Evolutionary conservation across 2,888 invertebrate species (phyloP).

Genomic region (Leucoptera coffeella): DNA sequence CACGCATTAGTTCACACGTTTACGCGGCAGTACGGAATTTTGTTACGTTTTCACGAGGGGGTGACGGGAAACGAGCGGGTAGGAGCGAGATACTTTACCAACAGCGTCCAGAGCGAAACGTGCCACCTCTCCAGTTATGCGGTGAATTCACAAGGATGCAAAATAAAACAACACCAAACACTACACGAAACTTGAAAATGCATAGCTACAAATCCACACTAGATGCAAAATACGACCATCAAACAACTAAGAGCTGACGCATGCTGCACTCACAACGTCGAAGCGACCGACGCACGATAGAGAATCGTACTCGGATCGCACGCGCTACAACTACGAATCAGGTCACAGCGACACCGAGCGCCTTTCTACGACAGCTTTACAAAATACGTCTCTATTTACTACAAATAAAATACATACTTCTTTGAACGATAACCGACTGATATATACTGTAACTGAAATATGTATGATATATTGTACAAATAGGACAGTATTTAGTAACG

Average conservation of each 20-base stretch:
- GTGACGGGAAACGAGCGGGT: conserved; percentile 35
- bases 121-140: conserved; percentile 53
- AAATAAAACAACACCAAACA: conserved; percentile 41
- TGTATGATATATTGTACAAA: too few species aligned
- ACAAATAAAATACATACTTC: conserved; percentile 20
- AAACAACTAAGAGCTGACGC: conserved; percentile 46
- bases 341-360: too few species aligned
- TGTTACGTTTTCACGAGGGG: conserved; percentile 7
- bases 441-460: too few species aligned
- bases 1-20: conserved; percentile 35
- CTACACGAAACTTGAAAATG: conserved; percentile 37
- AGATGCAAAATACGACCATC: conserved; percentile 36
- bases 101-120: conserved; percentile 35
- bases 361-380: too few species aligned
- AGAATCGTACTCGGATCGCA: conserved; percentile 35
- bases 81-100: conserved; percentile 45
- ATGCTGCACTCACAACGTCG: conserved; percentile 41
- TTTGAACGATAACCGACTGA: too few species aligned
- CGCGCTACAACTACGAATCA: too few species aligned
- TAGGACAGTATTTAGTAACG: too few species aligned
- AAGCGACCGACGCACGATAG: conserved; percentile 36
- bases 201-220: conserved; percentile 13
- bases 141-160: conserved; percentile 46
- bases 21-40: conserved; percentile 1
- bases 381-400: too few species aligned